phyloP scores from a whole-genome alignment of 1,140 invertebrate genomes.

The Maconellicoccus hirsutus region DNA sequence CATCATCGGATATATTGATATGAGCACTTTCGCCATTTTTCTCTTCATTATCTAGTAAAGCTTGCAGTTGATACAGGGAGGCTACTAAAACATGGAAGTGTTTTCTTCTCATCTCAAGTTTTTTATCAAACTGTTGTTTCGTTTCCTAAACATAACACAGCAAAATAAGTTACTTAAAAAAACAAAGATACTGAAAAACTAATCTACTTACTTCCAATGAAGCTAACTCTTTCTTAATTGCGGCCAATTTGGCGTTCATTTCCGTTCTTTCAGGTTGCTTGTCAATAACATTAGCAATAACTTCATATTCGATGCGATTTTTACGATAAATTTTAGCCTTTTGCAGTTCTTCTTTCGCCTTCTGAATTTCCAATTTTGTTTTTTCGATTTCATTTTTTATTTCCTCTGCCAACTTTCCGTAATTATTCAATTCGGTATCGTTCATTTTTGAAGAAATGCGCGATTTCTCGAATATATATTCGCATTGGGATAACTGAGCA shows the following conservation, averaged over 20 bases:
- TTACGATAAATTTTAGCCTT: conserved; percentile 72
- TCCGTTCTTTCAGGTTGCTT: conserved; percentile 78
- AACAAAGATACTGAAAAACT: background rate
- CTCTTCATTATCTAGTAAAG: background rate
- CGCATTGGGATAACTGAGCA: conserved; percentile 69
- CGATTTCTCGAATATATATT: conserved; percentile 78
- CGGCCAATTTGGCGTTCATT: conserved; percentile 60
- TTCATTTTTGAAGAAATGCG: conserved; percentile 68
- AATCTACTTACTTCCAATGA: conserved; percentile 40
- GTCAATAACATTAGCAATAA: conserved; percentile 77
- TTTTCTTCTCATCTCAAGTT: conserved; percentile 7
- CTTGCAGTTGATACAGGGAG: background rate
- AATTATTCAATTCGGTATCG: conserved; percentile 68
- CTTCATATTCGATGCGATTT: conserved; percentile 86
- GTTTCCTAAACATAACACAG: background rate
- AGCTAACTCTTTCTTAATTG: conserved; percentile 60
- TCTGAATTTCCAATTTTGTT: conserved; percentile 61
- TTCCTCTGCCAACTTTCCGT: conserved; percentile 60
- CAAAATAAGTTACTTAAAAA: background rate
- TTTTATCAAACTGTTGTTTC: conserved; percentile 7
- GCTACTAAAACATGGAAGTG: conserved; percentile 13
- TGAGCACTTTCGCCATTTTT: conserved; percentile 2
- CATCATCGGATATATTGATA: conserved; percentile 14
- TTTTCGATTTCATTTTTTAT: conserved; percentile 63
- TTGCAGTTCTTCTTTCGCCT: conserved; percentile 51